Percentiles rank a stretch among this genome's conserved stretches.
Conservation (phyloP, 2,888 invertebrate genomes). For the Lucinisca nassula region DNA sequence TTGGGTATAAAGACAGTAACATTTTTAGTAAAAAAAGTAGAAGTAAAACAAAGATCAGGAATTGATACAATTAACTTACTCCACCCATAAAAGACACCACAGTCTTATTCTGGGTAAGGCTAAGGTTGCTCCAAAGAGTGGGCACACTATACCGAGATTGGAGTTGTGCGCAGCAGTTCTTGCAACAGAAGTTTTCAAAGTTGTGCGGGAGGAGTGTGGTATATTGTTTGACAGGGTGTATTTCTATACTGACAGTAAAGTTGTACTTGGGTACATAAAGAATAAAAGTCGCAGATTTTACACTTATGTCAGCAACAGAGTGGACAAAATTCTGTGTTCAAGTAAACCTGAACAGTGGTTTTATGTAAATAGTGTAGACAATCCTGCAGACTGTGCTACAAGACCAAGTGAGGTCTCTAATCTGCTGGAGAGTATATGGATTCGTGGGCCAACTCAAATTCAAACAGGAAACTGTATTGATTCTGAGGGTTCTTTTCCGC, state of each 20-base stretch:
- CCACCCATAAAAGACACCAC: too few relatives aligned
- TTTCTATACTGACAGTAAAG: conserved; percentile 66
- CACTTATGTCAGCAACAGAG: conserved; percentile 65
- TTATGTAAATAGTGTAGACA: conserved; percentile 45
- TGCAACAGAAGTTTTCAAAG: conserved; percentile 54
- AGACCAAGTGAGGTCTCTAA: conserved; percentile 17
- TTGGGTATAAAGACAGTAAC: background rate
- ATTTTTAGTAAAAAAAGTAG: too few relatives aligned
- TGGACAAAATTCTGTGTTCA: conserved; percentile 34
- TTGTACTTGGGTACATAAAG: conserved; percentile 64
- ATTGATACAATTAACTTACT: too few relatives aligned
- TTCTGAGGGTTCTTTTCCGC: background rate
- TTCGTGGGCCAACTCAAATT: conserved; percentile 31
- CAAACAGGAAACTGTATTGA: background rate
- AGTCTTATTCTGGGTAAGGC: conserved; percentile 72
- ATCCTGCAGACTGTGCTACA: conserved; percentile 65
- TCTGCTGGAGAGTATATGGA: conserved; percentile 51
- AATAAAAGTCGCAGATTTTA: conserved; percentile 66
- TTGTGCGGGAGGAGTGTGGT: conserved; percentile 37
- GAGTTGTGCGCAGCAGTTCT: conserved; percentile 71
- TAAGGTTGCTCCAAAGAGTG: conserved; percentile 60
- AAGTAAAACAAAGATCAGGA: too few relatives aligned
- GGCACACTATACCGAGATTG: conserved; percentile 72
- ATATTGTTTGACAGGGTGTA: background rate
- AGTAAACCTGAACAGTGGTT: conserved; percentile 63